phyloP scores from a whole-genome alignment of 64 coral and sea anemone species.

The Pachyseris speciosa region DNA sequence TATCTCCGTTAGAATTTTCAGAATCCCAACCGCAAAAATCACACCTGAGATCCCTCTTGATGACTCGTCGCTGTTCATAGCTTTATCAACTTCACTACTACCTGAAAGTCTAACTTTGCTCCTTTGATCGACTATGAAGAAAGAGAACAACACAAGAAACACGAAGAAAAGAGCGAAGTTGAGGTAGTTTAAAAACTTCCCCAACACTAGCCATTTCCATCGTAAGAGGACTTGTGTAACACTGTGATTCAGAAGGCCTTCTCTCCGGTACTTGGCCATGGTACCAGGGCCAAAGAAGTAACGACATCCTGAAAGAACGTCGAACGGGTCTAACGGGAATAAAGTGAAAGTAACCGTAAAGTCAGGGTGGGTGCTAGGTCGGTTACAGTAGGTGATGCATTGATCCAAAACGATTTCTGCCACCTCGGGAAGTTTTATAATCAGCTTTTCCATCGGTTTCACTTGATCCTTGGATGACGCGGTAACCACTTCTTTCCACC shows the following conservation, averaged over 20 bases:
- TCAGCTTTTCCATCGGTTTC: constrained; percentile 76
- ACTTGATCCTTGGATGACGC: constrained; percentile 13
- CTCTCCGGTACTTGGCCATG: constrained; percentile 73
- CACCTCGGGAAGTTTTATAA: constrained; percentile 75
- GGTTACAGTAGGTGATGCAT: constrained; percentile 24
- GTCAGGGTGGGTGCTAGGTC: constrained; percentile 61
- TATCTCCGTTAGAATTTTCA: constrained; percentile 56
- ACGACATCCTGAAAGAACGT: background rate
- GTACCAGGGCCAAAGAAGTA: constrained; percentile 55
- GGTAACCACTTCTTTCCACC: constrained; percentile 78
- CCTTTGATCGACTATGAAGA: constrained; percentile 74
- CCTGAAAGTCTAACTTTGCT: constrained; percentile 43
- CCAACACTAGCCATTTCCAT: constrained; percentile 76
- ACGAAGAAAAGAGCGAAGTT: constrained; percentile 59
- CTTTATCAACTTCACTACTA: constrained; percentile 2
- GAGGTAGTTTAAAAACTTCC: constrained; percentile 71
- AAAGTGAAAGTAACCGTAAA: constrained; percentile 63
- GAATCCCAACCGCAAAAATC: constrained; percentile 12
- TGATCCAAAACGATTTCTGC: constrained; percentile 75
- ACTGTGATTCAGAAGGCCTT: constrained; percentile 74
- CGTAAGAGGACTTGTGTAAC: constrained; percentile 62
- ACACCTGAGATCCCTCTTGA: constrained; percentile 10
- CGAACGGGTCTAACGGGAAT: constrained; percentile 57
- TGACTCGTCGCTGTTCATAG: background rate
- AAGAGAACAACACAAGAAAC: constrained; percentile 69